phyloP scores from a whole-genome alignment of 2,113 vertebrate species.

The Sapayoa aenigma region DNA sequence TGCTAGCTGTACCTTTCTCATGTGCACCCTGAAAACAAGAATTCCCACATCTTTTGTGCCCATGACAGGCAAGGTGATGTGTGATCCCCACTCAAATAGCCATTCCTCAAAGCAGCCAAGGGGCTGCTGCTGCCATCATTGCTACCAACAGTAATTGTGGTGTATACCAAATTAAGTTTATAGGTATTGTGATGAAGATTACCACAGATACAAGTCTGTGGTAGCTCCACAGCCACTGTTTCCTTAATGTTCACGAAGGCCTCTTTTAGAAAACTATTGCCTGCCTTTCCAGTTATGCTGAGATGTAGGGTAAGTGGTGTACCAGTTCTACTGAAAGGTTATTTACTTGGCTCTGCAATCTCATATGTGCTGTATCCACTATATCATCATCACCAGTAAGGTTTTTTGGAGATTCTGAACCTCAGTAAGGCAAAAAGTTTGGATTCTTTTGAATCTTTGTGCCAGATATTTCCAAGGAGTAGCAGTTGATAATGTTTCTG shows the following conservation, averaged over 20 bases:
- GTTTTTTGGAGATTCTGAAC: not conserved
- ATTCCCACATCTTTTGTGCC: not conserved
- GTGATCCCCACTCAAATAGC: not conserved
- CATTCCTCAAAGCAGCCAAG: not conserved
- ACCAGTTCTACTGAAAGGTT: not conserved
- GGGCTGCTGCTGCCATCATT: not conserved
- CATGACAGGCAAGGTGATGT: not conserved
- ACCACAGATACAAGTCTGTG: not conserved
- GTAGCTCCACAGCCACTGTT: fast-evolving
- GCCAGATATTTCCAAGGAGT: not conserved
- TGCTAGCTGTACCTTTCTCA: not conserved
- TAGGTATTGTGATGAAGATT: not conserved
- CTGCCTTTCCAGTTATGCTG: not conserved
- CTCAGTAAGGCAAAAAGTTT: not conserved
- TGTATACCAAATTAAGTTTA: not conserved
- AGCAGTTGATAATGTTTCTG: not conserved
- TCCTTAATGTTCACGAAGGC: not conserved
- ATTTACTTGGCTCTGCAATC: not conserved
- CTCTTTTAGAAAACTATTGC: not conserved
- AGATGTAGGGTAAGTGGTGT: not conserved
- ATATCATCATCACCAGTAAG: not conserved
- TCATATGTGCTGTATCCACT: not conserved
- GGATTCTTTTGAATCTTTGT: not conserved
- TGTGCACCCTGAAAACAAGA: not conserved
- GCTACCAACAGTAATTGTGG: not conserved